These are phyloP conservation scores for Sinotaia quadrata DNA, from an alignment of 2,888 invertebrate genomes.

Conservation along the genomic window DNA sequence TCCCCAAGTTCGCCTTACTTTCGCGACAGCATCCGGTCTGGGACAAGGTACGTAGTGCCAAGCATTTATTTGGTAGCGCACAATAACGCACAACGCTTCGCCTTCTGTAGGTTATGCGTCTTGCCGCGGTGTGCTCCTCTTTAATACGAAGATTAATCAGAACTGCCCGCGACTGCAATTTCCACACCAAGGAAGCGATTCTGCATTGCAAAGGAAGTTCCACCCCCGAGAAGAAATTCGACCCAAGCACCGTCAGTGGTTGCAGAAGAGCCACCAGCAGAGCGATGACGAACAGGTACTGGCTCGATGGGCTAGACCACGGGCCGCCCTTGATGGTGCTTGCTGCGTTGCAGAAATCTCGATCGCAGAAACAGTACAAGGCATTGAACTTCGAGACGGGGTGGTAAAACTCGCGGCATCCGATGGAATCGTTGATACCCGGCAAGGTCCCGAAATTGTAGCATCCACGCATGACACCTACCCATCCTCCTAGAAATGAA, in stretches of 20 bases:
- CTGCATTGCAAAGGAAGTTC: too few species aligned
- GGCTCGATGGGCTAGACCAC: neutral
- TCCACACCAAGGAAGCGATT: too few species aligned
- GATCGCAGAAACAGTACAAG: conserved; percentile 56
- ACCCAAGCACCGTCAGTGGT: neutral
- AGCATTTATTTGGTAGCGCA: too few species aligned
- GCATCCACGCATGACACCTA: conserved; percentile 49
- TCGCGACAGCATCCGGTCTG: too few species aligned
- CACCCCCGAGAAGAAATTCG: too few species aligned
- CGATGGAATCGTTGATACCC: conserved; percentile 50
- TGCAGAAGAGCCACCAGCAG: conserved; percentile 5
- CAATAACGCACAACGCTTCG: too few species aligned
- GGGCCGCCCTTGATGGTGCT: neutral
- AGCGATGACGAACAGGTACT: neutral
- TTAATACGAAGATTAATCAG: too few species aligned
- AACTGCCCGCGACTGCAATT: too few species aligned
- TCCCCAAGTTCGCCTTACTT: too few species aligned
- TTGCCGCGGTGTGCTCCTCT: too few species aligned
- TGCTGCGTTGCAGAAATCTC: conserved; percentile 49
- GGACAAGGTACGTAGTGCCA: too few species aligned
- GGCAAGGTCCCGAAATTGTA: conserved; percentile 45
- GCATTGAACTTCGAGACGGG: conserved; percentile 44
- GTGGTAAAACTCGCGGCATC: conserved; percentile 50
- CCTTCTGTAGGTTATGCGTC: too few species aligned
- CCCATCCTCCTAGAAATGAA: conserved; percentile 39